Conservation (phyloP, 1,140 invertebrate species). For the Philopotamus ludificatus region DNA sequence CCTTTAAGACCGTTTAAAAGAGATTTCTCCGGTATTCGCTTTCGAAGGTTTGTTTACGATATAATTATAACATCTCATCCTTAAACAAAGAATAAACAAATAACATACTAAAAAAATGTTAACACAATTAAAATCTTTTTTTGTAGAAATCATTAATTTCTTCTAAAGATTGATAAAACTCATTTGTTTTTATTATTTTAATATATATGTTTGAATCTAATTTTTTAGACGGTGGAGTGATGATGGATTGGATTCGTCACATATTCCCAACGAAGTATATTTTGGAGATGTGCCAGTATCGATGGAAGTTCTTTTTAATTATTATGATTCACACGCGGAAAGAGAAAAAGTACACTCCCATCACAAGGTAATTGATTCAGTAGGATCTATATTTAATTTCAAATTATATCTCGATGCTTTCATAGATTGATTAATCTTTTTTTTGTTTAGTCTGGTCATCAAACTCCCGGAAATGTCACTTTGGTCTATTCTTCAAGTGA, state of each 20-base stretch:
- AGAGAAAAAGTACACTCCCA: conserved; percentile 45
- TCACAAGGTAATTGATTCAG: background rate
- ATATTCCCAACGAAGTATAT: conserved; percentile 56
- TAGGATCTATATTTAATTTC: background rate
- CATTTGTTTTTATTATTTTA: background rate
- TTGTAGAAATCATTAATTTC: background rate
- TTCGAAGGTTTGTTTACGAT: conserved; percentile 51
- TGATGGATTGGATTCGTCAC: conserved; percentile 54
- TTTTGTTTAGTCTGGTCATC: conserved; percentile 8
- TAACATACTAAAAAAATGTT: too few relatives aligned
- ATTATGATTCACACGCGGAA: conserved; percentile 54
- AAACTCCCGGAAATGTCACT: conserved; percentile 48
- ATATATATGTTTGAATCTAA: background rate
- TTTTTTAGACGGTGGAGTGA: conserved; percentile 54
- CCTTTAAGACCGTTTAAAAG: conserved; percentile 51
- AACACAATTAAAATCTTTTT: too few relatives aligned
- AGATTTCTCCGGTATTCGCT: conserved; percentile 55
- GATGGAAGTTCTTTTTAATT: conserved; percentile 53
- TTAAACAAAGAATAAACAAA: too few relatives aligned
- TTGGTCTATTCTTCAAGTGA: conserved; percentile 56
- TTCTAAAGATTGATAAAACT: too few relatives aligned
- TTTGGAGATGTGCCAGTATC: conserved; percentile 55
- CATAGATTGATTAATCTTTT: conserved; percentile 5
- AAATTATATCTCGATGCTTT: background rate
- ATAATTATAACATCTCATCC: too few relatives aligned